A percentile compares a stretch with the other conserved stretches of the same genome.
Evolutionary conservation across 2,888 invertebrate genomes (phyloP).

Genomic region (Ophion ellenae): DNA sequence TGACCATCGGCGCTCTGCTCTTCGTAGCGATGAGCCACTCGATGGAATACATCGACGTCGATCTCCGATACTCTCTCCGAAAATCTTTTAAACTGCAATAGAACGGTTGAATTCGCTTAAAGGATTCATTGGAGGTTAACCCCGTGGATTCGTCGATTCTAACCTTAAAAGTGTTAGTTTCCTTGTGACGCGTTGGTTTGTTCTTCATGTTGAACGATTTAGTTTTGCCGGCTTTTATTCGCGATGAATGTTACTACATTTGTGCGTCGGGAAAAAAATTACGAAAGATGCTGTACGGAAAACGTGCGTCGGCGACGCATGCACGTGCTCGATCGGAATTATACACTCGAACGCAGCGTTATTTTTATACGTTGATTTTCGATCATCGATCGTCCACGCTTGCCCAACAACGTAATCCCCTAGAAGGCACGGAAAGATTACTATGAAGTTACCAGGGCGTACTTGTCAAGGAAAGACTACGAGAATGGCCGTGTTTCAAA

Average conservation of each 20-base stretch:
- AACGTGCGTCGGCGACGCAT: not conserved
- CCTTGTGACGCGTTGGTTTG: conserved; percentile 90
- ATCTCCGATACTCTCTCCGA: conserved; percentile 93
- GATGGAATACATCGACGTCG: conserved; percentile 94
- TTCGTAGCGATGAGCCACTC: conserved; percentile 91
- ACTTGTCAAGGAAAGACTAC: not conserved
- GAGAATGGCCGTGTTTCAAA: not conserved
- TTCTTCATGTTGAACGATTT: conserved; percentile 87
- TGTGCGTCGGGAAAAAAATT: not conserved
- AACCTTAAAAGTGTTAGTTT: conserved; percentile 92
- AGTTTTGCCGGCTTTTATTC: conserved; percentile 21
- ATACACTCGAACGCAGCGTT: not conserved
- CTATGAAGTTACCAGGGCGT: not conserved
- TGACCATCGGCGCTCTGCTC: conserved; percentile 88
- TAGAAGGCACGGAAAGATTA: not conserved
- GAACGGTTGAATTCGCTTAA: conserved; percentile 26
- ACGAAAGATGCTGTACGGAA: not conserved
- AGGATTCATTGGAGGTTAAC: conserved; percentile 41
- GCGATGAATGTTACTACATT: conserved; percentile 24
- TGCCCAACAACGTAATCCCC: not conserved
- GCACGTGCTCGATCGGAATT: conserved; percentile 49
- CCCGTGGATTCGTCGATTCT: conserved; percentile 68
- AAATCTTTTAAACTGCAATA: conserved; percentile 92
- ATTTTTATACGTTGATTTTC: not conserved
- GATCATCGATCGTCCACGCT: not conserved